Evolutionary conservation across 2,888 invertebrate species (phyloP).

Genomic region (Chloroclysta siterata): DNA sequence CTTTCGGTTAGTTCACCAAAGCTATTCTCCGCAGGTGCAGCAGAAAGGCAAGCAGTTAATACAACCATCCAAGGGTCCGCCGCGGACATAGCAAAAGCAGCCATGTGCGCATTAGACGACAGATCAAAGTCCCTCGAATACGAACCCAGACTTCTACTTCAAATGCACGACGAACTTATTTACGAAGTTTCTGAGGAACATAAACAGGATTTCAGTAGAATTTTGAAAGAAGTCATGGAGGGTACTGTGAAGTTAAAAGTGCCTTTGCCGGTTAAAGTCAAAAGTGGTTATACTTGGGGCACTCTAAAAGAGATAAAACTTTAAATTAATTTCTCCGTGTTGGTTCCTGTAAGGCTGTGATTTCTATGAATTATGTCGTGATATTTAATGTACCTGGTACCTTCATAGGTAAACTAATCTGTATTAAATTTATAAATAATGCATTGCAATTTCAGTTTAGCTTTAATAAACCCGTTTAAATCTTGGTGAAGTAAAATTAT

Average conservation of each 20-base stretch:
- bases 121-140: constrained; percentile 59
- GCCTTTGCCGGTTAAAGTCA: constrained; percentile 95
- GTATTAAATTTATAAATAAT: not conserved
- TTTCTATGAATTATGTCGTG: constrained; percentile 12
- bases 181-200: constrained; percentile 91
- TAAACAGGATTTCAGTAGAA: constrained; percentile 77
- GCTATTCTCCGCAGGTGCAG: constrained; percentile 85
- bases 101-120: constrained; percentile 92
- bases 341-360: constrained; percentile 13
- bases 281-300: constrained; percentile 93
- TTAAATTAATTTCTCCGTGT: constrained; percentile 28
- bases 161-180: constrained; percentile 98
- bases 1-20: not conserved
- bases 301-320: constrained; percentile 58
- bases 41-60: constrained; percentile 98
- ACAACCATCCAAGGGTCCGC: constrained; percentile 98
- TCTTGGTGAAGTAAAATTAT: not conserved
- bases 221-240: constrained; percentile 93
- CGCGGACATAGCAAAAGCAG: constrained; percentile 96
- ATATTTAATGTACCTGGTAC: constrained; percentile 8
- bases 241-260: constrained; percentile 89
- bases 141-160: constrained; percentile 90
- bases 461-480: constrained; percentile 13
- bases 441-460: constrained; percentile 5
- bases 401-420: not conserved